phyloP scores from a whole-genome alignment of 2,797 vertebrate species.

The Denticeps clupeoides region DNA sequence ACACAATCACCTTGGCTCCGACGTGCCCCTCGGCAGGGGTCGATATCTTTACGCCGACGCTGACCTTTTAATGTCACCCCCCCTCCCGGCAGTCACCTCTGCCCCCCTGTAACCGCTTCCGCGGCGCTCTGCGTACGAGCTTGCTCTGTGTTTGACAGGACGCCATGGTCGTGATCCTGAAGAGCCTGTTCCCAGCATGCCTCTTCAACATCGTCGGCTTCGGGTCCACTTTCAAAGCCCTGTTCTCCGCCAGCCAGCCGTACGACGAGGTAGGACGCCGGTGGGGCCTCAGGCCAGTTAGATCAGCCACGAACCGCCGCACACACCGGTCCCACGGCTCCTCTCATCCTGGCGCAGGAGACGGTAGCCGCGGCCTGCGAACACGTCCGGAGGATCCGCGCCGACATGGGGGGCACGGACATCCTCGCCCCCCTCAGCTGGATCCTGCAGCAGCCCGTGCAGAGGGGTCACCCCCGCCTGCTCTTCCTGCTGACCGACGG shows the following conservation, averaged over 20 bases:
- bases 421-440: constrained; percentile 75
- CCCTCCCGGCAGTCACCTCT: too few species aligned
- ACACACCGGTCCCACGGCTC: background rate
- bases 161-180: constrained; percentile 80
- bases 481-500: constrained; percentile 80
- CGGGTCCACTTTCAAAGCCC: constrained; percentile 78
- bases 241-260: constrained; percentile 76
- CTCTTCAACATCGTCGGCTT: constrained; percentile 87
- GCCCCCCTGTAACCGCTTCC: too few species aligned
- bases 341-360: constrained; percentile 47
- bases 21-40: too few species aligned
- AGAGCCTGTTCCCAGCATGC: constrained; percentile 80
- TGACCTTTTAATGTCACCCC: too few species aligned
- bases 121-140: too few species aligned
- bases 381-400: constrained; percentile 66
- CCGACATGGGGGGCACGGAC: constrained; percentile 84
- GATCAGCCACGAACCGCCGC: background rate
- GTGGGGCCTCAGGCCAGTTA: too few species aligned
- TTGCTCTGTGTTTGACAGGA: constrained; percentile 54
- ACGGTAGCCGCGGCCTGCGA: constrained; percentile 75
- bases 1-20: too few species aligned
- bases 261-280: constrained; percentile 73
- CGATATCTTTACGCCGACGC: too few species aligned
- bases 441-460: constrained; percentile 74
- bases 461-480: constrained; percentile 73